These are phyloP conservation scores for Carapus acus DNA, from an alignment of 2,797 vertebrate species.

Conservation along the genomic window DNA sequence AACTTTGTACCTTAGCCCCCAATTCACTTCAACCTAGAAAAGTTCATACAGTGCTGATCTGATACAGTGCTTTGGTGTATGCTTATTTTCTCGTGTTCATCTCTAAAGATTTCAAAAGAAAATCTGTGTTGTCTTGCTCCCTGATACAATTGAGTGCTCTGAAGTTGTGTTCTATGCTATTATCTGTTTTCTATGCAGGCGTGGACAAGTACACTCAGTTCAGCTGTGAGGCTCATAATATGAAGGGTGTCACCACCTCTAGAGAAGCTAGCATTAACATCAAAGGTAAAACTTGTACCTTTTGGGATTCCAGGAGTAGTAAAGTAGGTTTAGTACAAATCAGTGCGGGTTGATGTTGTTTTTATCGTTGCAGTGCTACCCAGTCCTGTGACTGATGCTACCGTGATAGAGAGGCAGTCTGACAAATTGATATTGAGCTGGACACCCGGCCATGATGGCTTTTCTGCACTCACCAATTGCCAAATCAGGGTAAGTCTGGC, in stretches of 20 bases:
- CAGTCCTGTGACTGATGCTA: constrained; percentile 60
- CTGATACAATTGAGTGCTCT: neutral
- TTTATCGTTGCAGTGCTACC: constrained; percentile 61
- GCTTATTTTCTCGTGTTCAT: neutral
- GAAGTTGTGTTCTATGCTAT: neutral
- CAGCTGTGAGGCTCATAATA: constrained; percentile 90
- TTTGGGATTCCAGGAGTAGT: neutral
- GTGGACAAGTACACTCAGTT: constrained; percentile 75
- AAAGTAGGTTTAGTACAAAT: neutral
- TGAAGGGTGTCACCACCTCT: constrained; percentile 82
- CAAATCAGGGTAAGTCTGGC: constrained; percentile 74
- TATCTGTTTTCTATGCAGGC: constrained; percentile 66
- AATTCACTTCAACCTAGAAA: too few species aligned
- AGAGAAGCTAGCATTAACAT: constrained; percentile 82
- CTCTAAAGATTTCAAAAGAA: neutral
- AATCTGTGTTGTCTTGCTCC: neutral
- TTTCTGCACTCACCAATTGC: constrained; percentile 78
- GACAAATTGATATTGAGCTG: constrained; percentile 78
- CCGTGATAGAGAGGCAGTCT: constrained; percentile 66
- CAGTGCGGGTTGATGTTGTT: constrained; percentile 15
- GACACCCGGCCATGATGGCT: constrained; percentile 83
- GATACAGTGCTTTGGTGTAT: neutral
- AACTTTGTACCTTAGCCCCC: neutral
- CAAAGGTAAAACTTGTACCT: constrained; percentile 76
- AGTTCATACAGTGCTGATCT: too few species aligned